phyloP scores from a whole-genome alignment of 2,888 invertebrate genomes.

The Diarsia dahlii region DNA sequence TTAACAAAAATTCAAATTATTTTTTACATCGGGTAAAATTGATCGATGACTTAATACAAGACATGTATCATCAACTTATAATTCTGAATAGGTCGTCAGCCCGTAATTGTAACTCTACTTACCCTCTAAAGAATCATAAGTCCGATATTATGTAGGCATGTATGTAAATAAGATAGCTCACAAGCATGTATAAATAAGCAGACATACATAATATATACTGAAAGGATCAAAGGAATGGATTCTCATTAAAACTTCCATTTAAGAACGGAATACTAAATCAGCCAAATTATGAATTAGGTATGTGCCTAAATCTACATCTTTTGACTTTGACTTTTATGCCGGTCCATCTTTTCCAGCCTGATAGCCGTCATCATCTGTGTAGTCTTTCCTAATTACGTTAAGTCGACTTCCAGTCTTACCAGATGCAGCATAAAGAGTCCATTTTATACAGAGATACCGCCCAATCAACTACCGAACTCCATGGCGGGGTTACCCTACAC shows the following conservation, averaged over 20 bases:
- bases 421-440: neutral
- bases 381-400: neutral
- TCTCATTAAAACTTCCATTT: slow-evolving; percentile 13
- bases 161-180: slow-evolving; percentile 55
- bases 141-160: slow-evolving; percentile 53
- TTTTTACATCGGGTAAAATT: slow-evolving; percentile 31
- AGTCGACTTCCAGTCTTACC: neutral
- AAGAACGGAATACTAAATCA: neutral
- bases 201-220: slow-evolving; percentile 7
- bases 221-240: slow-evolving; percentile 26
- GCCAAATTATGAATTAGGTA: slow-evolving; percentile 7
- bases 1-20: neutral
- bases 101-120: slow-evolving; percentile 58
- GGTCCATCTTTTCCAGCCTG: neutral
- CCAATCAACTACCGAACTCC: too few species aligned
- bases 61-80: slow-evolving; percentile 45
- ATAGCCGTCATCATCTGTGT: neutral
- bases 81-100: slow-evolving; percentile 46
- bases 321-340: neutral
- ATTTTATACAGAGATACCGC: too few species aligned
- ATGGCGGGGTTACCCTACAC: too few species aligned
- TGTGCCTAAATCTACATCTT: neutral
- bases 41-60: slow-evolving; percentile 52
- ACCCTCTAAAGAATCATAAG: slow-evolving; percentile 59
- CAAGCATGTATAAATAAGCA: slow-evolving; percentile 41